Base-by-base conservation (phyloP, 2,797 vertebrate species). In the Discoglossus pictus region DNA sequence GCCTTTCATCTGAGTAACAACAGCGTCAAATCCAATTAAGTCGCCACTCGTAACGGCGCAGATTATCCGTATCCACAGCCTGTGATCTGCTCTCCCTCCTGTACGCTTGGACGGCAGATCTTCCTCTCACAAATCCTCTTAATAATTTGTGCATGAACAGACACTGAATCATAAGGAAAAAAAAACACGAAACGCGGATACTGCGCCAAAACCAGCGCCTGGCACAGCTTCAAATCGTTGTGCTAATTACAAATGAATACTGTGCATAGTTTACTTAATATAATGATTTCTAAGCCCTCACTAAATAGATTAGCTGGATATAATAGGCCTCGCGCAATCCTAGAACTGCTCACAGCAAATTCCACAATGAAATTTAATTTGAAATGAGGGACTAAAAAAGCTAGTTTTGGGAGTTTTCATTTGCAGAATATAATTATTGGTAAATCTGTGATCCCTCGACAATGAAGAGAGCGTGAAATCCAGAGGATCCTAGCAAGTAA, bases 11-110 rank as follows among this genome's bases (percentile, higher is more conserved):
- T 59, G 15, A 43, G 7, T 13, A 59, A 59, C 38, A 24, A 24
- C 55, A 59, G 55, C 55, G n/a, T 43, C 38, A 59, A 59, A 59
- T 59, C 11, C 38, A 59, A 59, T 59, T 59, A 59, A n/a, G 1
- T 12, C 5, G 11, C 23, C 13, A 15, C 16, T 43, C 4, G 2
- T 21, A 43, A 27, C 21, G 3, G 9, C 1, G 3, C 2, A 39
- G 55, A 43, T 59, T 59, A 59, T 25, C 55, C 39, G 17, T 44
- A 35, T 44, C 36, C 9, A n/a, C 48, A 11, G 12, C 23, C 10
- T 17, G 23, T 24, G 55, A n/a, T 59, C 39, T 44, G 48, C 24
- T 35, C 13, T 64, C 24, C 5, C 16, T 34, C 38, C 11, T 10
- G 7, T 3, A 23, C 27, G 8, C 31, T 46, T 65, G 51, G 50